These are phyloP conservation scores for Drosophila murphyi DNA, from an alignment of 1,140 invertebrate genomes.

Conservation along the genomic window DNA sequence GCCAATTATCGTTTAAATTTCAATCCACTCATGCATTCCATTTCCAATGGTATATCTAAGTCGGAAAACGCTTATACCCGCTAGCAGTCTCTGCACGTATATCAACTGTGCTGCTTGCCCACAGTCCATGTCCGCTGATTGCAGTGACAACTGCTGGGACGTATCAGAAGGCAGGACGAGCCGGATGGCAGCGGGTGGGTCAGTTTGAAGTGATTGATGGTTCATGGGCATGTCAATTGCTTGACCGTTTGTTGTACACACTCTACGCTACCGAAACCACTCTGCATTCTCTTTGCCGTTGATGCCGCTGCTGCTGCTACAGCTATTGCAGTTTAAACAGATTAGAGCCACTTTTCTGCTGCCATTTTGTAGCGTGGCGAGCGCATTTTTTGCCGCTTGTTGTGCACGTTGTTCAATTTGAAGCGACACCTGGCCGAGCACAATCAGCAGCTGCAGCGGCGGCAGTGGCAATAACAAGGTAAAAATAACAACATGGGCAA, in stretches of 20 bases:
- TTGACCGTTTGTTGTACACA: conserved; percentile 51
- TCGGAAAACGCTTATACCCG: conserved; percentile 14
- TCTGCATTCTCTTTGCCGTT: conserved; percentile 30
- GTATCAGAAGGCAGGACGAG: conserved; percentile 6
- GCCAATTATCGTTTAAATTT: not conserved
- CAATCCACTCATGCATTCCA: not conserved
- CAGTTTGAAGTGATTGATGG: conserved; percentile 74
- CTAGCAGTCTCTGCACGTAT: not conserved
- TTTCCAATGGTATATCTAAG: not conserved
- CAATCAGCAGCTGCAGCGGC: conserved; percentile 23
- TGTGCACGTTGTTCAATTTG: conserved; percentile 73
- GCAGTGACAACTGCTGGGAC: conserved; percentile 60
- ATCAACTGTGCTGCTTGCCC: conserved; percentile 24
- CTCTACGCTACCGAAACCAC: conserved; percentile 10
- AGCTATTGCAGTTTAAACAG: conserved; percentile 76
- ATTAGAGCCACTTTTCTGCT: conserved; percentile 77
- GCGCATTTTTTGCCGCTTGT: conserved; percentile 74
- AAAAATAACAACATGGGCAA: conserved; percentile 11
- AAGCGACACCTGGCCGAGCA: conserved; percentile 63
- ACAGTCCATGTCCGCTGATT: conserved; percentile 50
- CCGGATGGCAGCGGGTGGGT: not conserved
- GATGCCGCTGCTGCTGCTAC: conserved; percentile 39
- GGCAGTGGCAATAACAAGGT: conserved; percentile 14
- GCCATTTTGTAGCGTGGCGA: conserved; percentile 25
- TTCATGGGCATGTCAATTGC: conserved; percentile 77